Evolutionary conservation across 2,113 vertebrate species (phyloP).

Genomic region (Aythya baeri): DNA sequence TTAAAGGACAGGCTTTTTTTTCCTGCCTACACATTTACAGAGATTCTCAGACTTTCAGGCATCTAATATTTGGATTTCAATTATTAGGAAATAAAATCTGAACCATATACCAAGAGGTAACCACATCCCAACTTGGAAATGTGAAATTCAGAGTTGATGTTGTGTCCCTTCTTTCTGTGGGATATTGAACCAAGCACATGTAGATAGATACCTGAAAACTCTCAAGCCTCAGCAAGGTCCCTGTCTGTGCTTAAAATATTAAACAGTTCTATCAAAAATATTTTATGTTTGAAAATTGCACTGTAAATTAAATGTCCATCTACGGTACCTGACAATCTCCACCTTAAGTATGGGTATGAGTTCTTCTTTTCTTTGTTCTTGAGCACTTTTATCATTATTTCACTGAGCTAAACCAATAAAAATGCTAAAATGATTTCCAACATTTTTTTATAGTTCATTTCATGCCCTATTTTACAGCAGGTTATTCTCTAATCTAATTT

Average conservation of each 20-base stretch:
- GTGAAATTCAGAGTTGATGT: background rate
- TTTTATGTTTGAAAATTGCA: background rate
- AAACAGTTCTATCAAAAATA: background rate
- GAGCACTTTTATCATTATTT: background rate
- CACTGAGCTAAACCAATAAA: slow-evolving; percentile 31
- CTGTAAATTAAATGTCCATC: background rate
- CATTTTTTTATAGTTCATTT: slow-evolving; percentile 23
- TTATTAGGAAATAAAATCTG: background rate
- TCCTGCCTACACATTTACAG: background rate
- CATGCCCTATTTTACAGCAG: slow-evolving; percentile 26
- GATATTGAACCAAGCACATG: background rate
- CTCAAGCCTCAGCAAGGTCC: background rate
- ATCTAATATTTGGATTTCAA: background rate
- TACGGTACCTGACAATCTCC: background rate
- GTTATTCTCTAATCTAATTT: slow-evolving; percentile 48
- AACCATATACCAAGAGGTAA: background rate
- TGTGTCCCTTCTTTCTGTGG: background rate
- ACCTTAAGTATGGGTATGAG: background rate
- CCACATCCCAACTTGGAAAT: background rate
- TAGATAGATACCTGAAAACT: background rate
- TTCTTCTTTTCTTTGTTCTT: background rate
- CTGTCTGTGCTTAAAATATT: background rate
- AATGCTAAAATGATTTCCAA: slow-evolving; percentile 6
- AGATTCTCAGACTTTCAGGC: background rate
- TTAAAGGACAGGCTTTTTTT: background rate